Percentiles rank a stretch among this genome's conserved stretches.
These are phyloP conservation scores for Calameuta idolon DNA, from an alignment of 2,888 invertebrate genomes.

Conservation along the genomic window DNA sequence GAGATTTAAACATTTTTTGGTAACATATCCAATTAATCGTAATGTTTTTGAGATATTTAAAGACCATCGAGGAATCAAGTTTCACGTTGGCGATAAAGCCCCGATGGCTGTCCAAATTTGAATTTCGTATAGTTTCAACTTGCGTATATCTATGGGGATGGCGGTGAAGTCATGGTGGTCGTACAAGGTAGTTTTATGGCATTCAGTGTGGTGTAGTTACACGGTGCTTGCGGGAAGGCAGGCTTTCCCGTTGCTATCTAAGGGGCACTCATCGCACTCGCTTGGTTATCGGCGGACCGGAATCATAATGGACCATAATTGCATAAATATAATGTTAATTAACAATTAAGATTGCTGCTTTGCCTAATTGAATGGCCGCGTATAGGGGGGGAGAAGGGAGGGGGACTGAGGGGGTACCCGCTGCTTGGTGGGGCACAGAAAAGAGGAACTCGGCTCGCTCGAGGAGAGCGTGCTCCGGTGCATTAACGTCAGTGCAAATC, in stretches of 20 bases:
- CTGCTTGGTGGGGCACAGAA: conserved; percentile 20
- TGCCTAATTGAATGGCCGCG: conserved; percentile 62
- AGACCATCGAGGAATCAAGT: background rate
- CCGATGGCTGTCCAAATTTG: background rate
- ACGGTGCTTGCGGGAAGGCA: background rate
- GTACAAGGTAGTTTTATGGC: background rate
- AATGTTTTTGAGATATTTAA: background rate
- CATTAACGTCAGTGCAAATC: conserved; percentile 50
- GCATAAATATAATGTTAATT: conserved; percentile 64
- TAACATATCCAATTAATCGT: background rate
- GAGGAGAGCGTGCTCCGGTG: conserved; percentile 35
- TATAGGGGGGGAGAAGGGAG: conserved; percentile 6
- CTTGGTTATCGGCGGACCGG: conserved; percentile 47
- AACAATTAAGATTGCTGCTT: conserved; percentile 60
- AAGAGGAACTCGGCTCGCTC: conserved; percentile 25
- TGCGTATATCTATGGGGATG: background rate
- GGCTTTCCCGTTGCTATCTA: background rate
- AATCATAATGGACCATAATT: conserved; percentile 61
- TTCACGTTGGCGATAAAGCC: background rate
- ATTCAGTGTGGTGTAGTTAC: background rate
- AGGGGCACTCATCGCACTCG: conserved; percentile 39
- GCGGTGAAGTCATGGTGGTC: background rate
- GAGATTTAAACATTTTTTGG: background rate
- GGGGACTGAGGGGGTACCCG: conserved; percentile 15
- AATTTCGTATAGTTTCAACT: background rate